Conservation (phyloP, 2,888 invertebrate species). For the Andrena trimmerana region DNA sequence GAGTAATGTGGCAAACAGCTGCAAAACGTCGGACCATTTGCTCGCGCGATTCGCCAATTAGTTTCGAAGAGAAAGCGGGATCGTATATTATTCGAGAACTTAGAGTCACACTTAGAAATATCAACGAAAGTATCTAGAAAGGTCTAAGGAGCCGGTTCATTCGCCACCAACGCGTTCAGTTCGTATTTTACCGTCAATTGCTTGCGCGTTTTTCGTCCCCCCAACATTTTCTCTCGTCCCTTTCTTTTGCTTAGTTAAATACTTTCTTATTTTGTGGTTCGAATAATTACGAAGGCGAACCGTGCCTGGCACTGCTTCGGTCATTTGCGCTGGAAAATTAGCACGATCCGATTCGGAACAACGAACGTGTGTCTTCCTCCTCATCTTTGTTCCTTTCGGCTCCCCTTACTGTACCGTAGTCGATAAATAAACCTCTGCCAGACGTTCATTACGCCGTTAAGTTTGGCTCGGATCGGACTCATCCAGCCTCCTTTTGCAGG, state of each 20-base stretch:
- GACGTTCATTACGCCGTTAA: conserved; percentile 83
- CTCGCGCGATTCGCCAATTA: conserved; percentile 41
- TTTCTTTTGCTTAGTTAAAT: not conserved
- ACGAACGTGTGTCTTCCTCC: conserved; percentile 47
- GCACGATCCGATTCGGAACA: conserved; percentile 59
- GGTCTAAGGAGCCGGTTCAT: conserved; percentile 35
- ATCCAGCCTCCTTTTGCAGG: conserved; percentile 65
- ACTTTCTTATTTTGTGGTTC: not conserved
- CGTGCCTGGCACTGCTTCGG: not conserved
- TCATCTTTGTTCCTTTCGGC: conserved; percentile 47
- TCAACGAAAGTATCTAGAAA: conserved; percentile 38
- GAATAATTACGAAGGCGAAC: not conserved
- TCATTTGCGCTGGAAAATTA: conserved; percentile 58
- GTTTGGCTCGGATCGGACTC: conserved; percentile 77
- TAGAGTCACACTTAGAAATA: conserved; percentile 36
- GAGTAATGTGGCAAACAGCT: conserved; percentile 3
- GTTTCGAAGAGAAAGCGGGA: conserved; percentile 42
- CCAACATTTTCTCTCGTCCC: not conserved
- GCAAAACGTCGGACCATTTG: conserved; percentile 28
- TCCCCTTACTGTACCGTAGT: conserved; percentile 62
- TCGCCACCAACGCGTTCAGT: not conserved
- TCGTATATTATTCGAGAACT: conserved; percentile 40
- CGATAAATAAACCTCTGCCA: conserved; percentile 83
- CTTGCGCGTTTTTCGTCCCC: no score
- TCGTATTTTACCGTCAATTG: conserved; percentile 17